A percentile compares a stretch with the other conserved stretches of the same genome.
Evolutionary conservation across 1,140 invertebrate species (phyloP).

Genomic region (Pogonus chalceus): DNA sequence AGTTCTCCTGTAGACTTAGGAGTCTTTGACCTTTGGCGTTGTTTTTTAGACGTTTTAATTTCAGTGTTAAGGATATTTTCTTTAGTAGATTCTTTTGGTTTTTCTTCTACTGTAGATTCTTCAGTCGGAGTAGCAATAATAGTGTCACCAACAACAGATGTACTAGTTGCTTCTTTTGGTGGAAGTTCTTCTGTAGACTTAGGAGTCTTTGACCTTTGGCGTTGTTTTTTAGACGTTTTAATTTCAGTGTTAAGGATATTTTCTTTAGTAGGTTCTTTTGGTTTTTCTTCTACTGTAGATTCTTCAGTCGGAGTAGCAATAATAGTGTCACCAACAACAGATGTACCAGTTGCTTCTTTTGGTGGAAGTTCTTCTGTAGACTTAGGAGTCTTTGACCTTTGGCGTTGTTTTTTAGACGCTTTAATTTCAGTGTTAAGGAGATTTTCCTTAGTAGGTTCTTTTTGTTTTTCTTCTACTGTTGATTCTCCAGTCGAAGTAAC

Average conservation of each 20-base stretch:
- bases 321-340: background rate
- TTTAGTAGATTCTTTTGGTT: too few species aligned
- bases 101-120: background rate
- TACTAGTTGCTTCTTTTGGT: background rate
- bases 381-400: background rate
- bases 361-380: background rate
- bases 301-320: background rate
- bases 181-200: background rate
- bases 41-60: background rate
- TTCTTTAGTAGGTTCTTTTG: too few species aligned
- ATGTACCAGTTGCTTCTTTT: background rate
- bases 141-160: background rate
- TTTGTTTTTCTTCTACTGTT: background rate
- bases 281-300: background rate
- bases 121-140: background rate
- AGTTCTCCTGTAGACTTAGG: background rate
- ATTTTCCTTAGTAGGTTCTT: background rate
- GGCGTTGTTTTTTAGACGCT: background rate
- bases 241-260: background rate
- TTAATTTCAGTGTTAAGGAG: background rate
- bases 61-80: background rate
- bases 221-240: background rate
- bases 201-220: background rate
- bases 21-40: background rate
- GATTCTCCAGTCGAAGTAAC: background rate